Conservation (phyloP, 2,888 invertebrate genomes). For the Pachymerium ferrugineum region DNA sequence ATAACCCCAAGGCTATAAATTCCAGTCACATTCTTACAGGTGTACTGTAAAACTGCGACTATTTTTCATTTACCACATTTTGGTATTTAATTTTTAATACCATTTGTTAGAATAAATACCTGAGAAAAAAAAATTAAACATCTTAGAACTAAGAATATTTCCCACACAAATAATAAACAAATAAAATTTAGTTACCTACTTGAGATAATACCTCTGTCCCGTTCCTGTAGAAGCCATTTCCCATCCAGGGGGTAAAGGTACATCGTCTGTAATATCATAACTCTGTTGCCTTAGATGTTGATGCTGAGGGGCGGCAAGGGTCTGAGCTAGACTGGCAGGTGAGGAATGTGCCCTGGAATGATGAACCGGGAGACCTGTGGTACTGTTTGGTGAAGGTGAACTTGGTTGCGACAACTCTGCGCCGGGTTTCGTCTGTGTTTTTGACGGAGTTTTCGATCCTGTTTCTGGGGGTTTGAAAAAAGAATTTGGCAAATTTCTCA, state of each 20-base stretch:
- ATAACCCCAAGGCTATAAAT: no score
- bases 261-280: no score
- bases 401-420: slow-evolving; percentile 86
- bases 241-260: slow-evolving; percentile 49
- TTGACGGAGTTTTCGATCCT: slow-evolving; percentile 67
- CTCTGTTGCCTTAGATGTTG: slow-evolving; percentile 51
- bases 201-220: slow-evolving; percentile 50
- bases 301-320: no score
- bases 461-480: slow-evolving; percentile 96
- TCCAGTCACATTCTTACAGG: no score
- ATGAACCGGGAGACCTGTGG: slow-evolving; percentile 64
- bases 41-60: no score
- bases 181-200: no score
- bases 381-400: slow-evolving; percentile 20
- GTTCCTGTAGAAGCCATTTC: slow-evolving; percentile 48
- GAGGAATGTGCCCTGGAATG: slow-evolving; percentile 94
- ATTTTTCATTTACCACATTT: no score
- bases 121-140: no score
- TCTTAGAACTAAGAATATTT: no score
- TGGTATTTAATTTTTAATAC: no score
- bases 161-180: no score
- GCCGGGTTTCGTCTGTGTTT: slow-evolving; percentile 84
- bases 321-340: slow-evolving; percentile 91
- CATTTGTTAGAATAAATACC: no score
- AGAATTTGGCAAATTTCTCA: slow-evolving; percentile 93